Percentiles rank a stretch among this genome's conserved stretches.
Evolutionary conservation across 2,113 vertebrate species (phyloP).

Genomic region (Corythornis vintsioides): DNA sequence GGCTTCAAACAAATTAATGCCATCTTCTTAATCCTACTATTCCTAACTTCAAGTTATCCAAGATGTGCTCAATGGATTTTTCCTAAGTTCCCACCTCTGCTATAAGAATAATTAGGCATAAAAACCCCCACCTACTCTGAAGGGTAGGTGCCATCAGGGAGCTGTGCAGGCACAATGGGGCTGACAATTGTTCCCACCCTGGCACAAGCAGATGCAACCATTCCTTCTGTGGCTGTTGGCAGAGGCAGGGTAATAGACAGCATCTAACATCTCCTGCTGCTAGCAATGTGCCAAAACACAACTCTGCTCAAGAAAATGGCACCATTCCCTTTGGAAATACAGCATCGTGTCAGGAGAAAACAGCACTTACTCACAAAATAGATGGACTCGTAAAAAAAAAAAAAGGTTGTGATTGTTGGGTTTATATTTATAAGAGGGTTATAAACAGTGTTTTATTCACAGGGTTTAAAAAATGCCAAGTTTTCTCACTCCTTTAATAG

Average conservation of each 20-base stretch:
- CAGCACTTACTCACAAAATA: background rate
- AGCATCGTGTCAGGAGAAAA: background rate
- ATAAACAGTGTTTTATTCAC: background rate
- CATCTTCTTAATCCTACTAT: background rate
- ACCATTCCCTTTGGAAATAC: background rate
- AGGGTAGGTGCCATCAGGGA: constrained; percentile 32
- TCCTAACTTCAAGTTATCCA: background rate
- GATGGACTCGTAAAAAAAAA: background rate
- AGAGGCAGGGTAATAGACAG: constrained; percentile 20
- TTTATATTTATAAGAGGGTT: background rate
- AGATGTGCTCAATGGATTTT: constrained; percentile 18
- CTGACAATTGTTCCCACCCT: background rate
- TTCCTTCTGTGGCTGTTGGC: background rate
- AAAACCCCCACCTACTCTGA: background rate
- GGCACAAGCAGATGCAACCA: constrained; percentile 38
- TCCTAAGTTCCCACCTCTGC: constrained; percentile 7
- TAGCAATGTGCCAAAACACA: constrained; percentile 16
- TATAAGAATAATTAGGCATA: constrained; percentile 51
- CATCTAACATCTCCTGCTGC: constrained; percentile 25
- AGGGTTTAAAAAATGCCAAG: background rate
- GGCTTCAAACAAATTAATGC: background rate
- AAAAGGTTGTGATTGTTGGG: background rate
- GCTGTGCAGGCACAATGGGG: background rate
- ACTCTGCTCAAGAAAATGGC: constrained; percentile 1
- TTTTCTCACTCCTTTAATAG: background rate